Base-by-base conservation (phyloP, 2,797 vertebrate genomes). In the Lerista edwardsae region DNA sequence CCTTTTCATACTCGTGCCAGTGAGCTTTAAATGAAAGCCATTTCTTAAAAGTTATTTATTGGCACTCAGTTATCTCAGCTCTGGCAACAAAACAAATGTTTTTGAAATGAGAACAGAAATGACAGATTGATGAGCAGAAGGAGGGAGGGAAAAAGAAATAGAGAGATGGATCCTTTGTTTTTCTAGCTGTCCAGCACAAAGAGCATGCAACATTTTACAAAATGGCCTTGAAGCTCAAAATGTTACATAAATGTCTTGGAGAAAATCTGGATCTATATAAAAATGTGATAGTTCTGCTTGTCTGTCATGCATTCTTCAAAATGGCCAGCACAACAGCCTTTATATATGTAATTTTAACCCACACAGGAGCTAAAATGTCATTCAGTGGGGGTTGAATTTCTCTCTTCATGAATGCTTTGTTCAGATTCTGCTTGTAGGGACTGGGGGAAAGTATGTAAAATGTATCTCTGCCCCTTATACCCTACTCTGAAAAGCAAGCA, bases 11-110 rank as follows among this genome's bases (percentile, higher is more conserved):
- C 86, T 91, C 72, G 76, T 87, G 74, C 47, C 91, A 88, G 86
- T 92, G 82, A 88, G 93, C 87, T 84, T 90, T 84, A 83, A 91
- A 82, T 41, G 0, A 77, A 91, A 83, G 80, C 86, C 86, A 90
- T 85, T 91, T 92, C 91, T 93, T 88, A 94, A 51, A 81, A 80
- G 87, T 92, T 93, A 92, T 92, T 94, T 93, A 88, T 87, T 90
- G 82, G 64, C 65, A 90, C 57, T 91, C 85, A 82, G 75, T 78
- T 79, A 78, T 69, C 83, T 91, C 11, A 74, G 29, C 31, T 77
- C 55, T 86, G 84, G 79, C 79, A 82, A 29, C 64, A 27, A 92
- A 92, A 75, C 69, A 47, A 55, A 78, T 92, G 89, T 87, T 89
- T 86, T 85, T 27, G 68, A 78, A 39, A 64, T 67, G 57, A 47